Percentiles rank a stretch among this genome's conserved stretches.
Conservation (phyloP, 2,888 invertebrate genomes). For the Schizotus pectinicornis region DNA sequence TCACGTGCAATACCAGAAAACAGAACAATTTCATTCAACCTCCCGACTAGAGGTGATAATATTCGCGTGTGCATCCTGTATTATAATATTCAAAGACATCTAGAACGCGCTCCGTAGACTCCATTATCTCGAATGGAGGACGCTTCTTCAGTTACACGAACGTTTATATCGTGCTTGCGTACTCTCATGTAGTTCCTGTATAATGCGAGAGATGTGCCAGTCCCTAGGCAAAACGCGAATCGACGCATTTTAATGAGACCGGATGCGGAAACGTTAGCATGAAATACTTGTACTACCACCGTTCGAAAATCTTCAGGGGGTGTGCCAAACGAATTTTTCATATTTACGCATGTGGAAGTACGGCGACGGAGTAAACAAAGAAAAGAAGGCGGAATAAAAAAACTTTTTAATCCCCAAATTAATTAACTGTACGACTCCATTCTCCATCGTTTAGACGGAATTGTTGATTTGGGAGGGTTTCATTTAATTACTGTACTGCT, state of each 20-base stretch:
- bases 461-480: too few relatives aligned
- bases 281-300: constrained; percentile 14
- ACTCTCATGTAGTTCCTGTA: constrained; percentile 25
- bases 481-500: too few relatives aligned
- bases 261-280: constrained; percentile 33
- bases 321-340: constrained; percentile 16
- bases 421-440: too few relatives aligned
- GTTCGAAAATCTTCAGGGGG: constrained; percentile 13
- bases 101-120: constrained; percentile 3
- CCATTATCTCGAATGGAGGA: constrained; percentile 17
- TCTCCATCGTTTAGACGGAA: too few relatives aligned
- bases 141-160: constrained; percentile 22
- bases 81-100: constrained; percentile 11
- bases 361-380: background rate
- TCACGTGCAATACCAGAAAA: constrained; percentile 20
- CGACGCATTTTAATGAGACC: constrained; percentile 40
- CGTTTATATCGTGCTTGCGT: constrained; percentile 24
- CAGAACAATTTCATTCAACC: constrained; percentile 26
- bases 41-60: constrained; percentile 18
- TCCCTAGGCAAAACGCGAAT: constrained; percentile 33
- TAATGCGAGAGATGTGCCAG: constrained; percentile 21
- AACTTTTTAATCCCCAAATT: background rate
- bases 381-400: background rate
- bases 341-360: constrained; percentile 6
- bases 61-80: constrained; percentile 13